Conservation (phyloP, 2,888 invertebrate species). For the Heliconius erato region DNA sequence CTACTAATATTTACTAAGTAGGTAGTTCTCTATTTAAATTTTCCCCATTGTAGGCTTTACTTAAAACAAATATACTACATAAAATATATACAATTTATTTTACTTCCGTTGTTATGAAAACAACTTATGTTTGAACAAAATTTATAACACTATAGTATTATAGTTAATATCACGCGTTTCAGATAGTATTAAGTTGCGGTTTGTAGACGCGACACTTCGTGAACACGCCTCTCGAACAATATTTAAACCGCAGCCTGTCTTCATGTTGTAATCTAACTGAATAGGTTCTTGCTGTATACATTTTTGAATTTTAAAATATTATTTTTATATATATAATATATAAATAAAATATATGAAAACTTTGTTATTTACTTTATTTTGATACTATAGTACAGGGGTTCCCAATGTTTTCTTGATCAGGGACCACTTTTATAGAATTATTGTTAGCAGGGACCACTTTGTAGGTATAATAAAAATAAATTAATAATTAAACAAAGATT, state of each 20-base stretch:
- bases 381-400: too few relatives aligned
- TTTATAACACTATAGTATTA: neutral
- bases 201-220: slow-evolving; percentile 59
- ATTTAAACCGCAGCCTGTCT: slow-evolving; percentile 52
- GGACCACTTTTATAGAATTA: too few relatives aligned
- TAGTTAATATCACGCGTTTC: slow-evolving; percentile 44
- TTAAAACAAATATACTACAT: neutral
- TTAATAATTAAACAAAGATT: too few relatives aligned
- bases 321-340: too few relatives aligned
- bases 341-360: too few relatives aligned
- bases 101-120: neutral
- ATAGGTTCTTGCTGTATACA: neutral
- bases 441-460: too few relatives aligned
- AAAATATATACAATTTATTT: neutral
- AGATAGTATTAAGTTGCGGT: slow-evolving; percentile 67
- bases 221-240: slow-evolving; percentile 49
- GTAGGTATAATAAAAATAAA: too few relatives aligned
- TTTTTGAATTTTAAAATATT: neutral
- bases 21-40: too few relatives aligned
- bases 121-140: neutral
- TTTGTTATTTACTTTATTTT: too few relatives aligned
- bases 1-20: too few relatives aligned
- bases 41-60: too few relatives aligned
- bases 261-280: slow-evolving; percentile 40
- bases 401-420: too few relatives aligned